Percentiles rank a stretch among this genome's conserved stretches.
Conservation (phyloP, 2,113 vertebrate species). For the Trogon surrucura region DNA sequence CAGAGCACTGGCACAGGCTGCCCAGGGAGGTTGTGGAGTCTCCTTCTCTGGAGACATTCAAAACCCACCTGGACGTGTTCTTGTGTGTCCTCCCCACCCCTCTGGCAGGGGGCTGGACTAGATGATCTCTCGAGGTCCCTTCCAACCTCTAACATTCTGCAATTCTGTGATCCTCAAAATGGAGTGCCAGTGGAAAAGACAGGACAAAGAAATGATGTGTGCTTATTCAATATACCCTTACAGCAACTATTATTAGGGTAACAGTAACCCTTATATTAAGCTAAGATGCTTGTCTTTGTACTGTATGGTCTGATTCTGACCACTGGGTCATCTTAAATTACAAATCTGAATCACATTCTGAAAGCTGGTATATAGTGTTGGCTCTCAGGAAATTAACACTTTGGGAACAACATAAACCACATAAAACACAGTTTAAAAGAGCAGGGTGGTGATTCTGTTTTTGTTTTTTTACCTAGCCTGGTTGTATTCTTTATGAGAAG, state of each 20-base stretch:
- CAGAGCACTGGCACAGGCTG: no score
- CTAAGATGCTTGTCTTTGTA: neutral
- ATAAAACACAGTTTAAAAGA: neutral
- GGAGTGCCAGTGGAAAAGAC: neutral
- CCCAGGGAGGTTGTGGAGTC: no score
- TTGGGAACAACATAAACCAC: neutral
- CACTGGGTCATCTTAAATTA: neutral
- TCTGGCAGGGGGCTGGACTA: no score
- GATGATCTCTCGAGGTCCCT: no score
- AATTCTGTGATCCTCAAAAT: neutral
- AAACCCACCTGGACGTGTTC: no score
- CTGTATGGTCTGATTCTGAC: neutral
- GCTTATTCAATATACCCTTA: neutral
- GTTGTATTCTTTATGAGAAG: neutral
- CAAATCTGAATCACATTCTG: neutral
- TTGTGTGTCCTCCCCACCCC: no score
- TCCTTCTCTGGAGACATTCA: no score
- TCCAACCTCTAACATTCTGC: no score
- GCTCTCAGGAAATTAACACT: neutral
- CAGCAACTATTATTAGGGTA: neutral
- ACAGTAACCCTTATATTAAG: neutral
- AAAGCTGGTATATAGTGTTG: neutral
- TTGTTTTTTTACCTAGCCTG: neutral
- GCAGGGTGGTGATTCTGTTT: neutral
- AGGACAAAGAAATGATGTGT: neutral